These are phyloP conservation scores for Mesocentrotus franciscanus DNA, from an alignment of 53 echinoderm and acorn worm species.

Conservation along the genomic window DNA sequence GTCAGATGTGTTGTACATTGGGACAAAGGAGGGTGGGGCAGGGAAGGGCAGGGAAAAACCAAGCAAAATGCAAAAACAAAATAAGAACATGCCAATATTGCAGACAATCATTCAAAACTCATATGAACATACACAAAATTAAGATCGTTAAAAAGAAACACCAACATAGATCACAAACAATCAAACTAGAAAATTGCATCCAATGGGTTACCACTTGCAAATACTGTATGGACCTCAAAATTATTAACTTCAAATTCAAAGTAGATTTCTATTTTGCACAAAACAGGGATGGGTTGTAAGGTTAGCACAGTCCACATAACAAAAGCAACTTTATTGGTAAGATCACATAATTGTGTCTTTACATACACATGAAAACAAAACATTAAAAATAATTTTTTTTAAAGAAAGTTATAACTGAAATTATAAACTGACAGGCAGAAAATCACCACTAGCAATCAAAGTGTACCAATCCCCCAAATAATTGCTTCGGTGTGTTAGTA, in stretches of 20 bases:
- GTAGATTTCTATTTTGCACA: background rate
- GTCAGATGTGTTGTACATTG: background rate
- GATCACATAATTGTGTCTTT: background rate
- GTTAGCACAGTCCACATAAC: background rate
- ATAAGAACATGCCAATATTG: conserved; percentile 35
- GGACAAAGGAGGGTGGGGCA: background rate
- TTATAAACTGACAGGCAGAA: background rate
- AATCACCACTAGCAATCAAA: conserved; percentile 6
- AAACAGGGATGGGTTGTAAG: background rate
- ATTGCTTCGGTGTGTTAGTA: too few relatives aligned
- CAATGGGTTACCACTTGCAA: background rate
- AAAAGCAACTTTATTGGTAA: background rate
- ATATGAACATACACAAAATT: conserved; percentile 4
- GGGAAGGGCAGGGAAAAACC: background rate
- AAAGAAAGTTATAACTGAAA: background rate
- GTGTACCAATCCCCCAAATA: too few relatives aligned
- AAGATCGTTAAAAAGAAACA: background rate
- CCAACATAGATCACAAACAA: background rate
- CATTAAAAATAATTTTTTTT: background rate
- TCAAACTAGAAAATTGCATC: background rate
- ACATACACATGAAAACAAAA: background rate
- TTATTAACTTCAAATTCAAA: background rate
- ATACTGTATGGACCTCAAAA: background rate
- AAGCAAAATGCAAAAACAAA: conserved; percentile 61
- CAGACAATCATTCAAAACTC: conserved; percentile 50